These are phyloP conservation scores for Nesidiocoris tenuis DNA, from an alignment of 2,888 invertebrate genomes.

Conservation along the genomic window DNA sequence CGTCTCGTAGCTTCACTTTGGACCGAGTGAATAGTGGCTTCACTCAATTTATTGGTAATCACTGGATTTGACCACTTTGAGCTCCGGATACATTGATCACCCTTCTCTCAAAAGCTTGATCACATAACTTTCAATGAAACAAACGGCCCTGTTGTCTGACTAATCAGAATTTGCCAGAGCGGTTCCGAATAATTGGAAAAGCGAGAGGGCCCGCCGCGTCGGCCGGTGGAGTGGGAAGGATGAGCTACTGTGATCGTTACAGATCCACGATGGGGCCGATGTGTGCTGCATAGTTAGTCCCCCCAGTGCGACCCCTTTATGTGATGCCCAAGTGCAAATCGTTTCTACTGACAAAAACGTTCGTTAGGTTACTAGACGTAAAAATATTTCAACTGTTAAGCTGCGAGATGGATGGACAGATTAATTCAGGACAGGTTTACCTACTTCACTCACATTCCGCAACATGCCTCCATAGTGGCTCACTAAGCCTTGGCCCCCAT, in stretches of 20 bases:
- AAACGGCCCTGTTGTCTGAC: neutral
- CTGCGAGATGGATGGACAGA: too few species aligned
- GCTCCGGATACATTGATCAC: neutral
- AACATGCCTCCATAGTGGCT: too few species aligned
- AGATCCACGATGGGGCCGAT: neutral
- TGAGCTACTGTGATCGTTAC: neutral
- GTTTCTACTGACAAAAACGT: too few species aligned
- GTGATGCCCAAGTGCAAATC: too few species aligned
- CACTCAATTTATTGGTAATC: neutral
- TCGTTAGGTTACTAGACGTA: too few species aligned
- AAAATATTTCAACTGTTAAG: too few species aligned
- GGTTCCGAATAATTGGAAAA: neutral
- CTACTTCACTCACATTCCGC: too few species aligned
- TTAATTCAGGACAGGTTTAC: too few species aligned
- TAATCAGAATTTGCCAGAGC: neutral
- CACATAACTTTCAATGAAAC: neutral
- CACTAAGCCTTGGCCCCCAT: too few species aligned
- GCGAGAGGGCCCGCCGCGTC: too few species aligned
- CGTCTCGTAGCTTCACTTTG: neutral
- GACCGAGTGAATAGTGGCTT: neutral
- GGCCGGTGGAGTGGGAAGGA: neutral
- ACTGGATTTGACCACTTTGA: neutral
- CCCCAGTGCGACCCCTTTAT: too few species aligned
- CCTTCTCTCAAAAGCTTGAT: neutral
- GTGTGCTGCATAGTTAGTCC: neutral